phyloP scores from a whole-genome alignment of 2,888 invertebrate genomes.

The Erebia aethiops region DNA sequence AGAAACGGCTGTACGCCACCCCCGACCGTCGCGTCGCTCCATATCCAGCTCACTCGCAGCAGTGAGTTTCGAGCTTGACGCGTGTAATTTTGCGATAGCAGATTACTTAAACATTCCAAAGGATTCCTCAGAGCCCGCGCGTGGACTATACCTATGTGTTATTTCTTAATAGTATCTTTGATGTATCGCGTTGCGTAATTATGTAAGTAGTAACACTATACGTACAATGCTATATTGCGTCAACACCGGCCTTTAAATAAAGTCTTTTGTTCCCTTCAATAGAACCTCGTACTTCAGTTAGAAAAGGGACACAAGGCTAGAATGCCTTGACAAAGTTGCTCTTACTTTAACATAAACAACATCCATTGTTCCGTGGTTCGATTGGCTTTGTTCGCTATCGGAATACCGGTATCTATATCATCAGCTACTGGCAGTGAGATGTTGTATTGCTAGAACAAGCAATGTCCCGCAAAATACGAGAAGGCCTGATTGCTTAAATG shows the following conservation, averaged over 20 bases:
- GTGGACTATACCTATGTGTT: neutral
- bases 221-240: neutral
- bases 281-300: neutral
- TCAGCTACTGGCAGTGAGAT: neutral
- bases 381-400: neutral
- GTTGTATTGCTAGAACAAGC: no score
- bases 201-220: neutral
- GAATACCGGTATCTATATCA: neutral
- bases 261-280: conserved; percentile 4
- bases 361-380: neutral
- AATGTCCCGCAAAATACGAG: no score
- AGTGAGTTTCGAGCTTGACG: no score
- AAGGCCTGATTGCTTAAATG: no score
- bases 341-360: conserved; percentile 3
- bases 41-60: no score
- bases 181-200: neutral
- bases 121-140: no score
- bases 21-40: no score
- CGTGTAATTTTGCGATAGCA: no score
- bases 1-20: no score
- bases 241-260: neutral
- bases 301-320: conserved; percentile 4
- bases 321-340: conserved; percentile 5
- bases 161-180: neutral
- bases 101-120: no score